Evolutionary conservation across 2,797 vertebrate species (phyloP), one percentile per base, ranked within the genome.

Genomic region (Esox masquinongy): DNA sequence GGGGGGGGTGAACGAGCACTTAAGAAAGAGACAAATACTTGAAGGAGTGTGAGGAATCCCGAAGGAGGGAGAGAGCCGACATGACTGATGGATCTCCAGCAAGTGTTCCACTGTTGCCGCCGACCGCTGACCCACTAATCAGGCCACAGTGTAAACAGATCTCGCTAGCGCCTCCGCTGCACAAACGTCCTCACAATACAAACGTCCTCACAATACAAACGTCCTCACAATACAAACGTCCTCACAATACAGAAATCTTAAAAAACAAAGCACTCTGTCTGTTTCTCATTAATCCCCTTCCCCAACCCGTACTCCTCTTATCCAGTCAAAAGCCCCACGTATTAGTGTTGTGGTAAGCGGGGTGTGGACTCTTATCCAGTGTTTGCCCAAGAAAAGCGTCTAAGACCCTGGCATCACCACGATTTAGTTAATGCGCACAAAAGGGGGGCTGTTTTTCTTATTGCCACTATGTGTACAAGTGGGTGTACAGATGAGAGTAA

Each of bases 301-400:
- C 86, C 89, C 87, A 90, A 88, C 91, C 90, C 88, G 79, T 82
- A 85, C 75, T 87, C 80, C 88, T 87, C 88, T 94, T 85, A 93
- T 93, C 91, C 91, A 75, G 78, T 80, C 83, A 76, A 91, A 92
- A 93, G 91, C 92, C 78, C 22, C 80, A 47, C 85, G 92, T 87
- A 92, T 94, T 93, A 94, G 85, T 75, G 87, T 80, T 66, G 86
- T 91, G 90, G 87, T 93, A 92, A 93, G 92, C 87, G 81, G 94
- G 91, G 93, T 93, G 86, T 91, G 90, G 88, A 93, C 92, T 93
- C 91, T 93, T 92, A 93, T 93, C 90, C 91, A 82, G 84, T 92
- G 92, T 94, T 92, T 93, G 87, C 89, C 80, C 84, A 84, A 92
- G 91, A 91, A 93, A 93, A 90, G 90, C 88, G 43, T 85, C 91